Conservation (phyloP, 2,113 vertebrate genomes). For the Sylvietta virens region DNA sequence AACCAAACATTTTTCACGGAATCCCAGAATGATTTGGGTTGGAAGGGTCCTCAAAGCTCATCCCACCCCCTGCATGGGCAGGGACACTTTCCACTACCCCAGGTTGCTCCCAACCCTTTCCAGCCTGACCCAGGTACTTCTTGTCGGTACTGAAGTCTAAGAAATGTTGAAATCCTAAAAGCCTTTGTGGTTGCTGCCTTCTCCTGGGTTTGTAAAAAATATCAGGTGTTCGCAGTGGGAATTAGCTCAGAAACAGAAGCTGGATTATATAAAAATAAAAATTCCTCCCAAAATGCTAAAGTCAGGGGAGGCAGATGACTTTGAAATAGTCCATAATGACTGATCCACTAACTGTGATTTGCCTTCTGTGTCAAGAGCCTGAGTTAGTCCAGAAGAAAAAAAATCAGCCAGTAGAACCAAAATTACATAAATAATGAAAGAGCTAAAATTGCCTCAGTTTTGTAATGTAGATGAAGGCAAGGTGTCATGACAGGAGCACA, state of each 20-base stretch:
- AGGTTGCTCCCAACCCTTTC: not conserved
- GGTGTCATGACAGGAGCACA: slow-evolving; percentile 63
- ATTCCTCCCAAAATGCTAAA: not conserved
- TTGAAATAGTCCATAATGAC: not conserved
- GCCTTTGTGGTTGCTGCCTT: not conserved
- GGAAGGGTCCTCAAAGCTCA: not conserved
- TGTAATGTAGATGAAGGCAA: slow-evolving; percentile 71
- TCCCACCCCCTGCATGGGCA: not conserved
- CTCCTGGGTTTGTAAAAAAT: slow-evolving; percentile 7
- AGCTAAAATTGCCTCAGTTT: slow-evolving; percentile 58
- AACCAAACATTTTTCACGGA: not conserved
- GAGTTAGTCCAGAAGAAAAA: not conserved
- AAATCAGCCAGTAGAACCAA: not conserved
- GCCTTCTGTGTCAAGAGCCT: not conserved
- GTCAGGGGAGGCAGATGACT: not conserved
- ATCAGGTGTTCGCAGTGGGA: not conserved
- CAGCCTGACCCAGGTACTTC: not conserved
- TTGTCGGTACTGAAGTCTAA: not conserved
- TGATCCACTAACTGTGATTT: not conserved
- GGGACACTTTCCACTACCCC: not conserved
- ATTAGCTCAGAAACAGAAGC: slow-evolving; percentile 5
- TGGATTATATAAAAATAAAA: not conserved
- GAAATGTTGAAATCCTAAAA: slow-evolving; percentile 9
- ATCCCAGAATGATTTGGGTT: not conserved
- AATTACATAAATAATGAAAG: slow-evolving; percentile 73